Evolutionary conservation across 2,888 invertebrate genomes (phyloP), one percentile per base, ranked within the genome.

Genomic region (Spisula subtruncata): DNA sequence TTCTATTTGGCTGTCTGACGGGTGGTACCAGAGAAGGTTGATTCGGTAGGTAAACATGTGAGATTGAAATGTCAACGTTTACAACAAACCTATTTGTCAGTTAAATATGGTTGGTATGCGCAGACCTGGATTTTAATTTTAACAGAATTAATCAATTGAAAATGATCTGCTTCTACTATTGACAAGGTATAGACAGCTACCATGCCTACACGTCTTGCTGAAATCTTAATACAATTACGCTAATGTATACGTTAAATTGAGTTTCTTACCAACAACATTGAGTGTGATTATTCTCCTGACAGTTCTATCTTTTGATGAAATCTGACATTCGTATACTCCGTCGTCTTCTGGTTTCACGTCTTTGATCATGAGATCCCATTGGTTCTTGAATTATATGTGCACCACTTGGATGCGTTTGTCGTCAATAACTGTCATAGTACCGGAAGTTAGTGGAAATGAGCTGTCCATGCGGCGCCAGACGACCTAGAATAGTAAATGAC

Each of bases 271-370:
- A 81, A 91, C 84, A 8, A 95, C 94, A 29, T 91, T 88, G 18
- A 95, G 87, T n/a, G 92, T 90, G 81, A 41, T 93, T 71, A 92
- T 90, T 32, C 93, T 89, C 25, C 94, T 84, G 1, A 95, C 92
- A 60, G 93, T 93, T 41, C 94, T 86, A n/a, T 93, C 90, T 81
- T 91, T 93, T 56, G 95, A 93, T 89, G 94, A 93, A 86, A 95
- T 93, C 90, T 95, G 95, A 86, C 95, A 95, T 89, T 95, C 95
- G 71, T 95, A 95, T 14, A 93, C 91, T 0, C 95, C 95, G 10
- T 92, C 92, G 71, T 95, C 94, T 29, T 92, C 86, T 81, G 92
- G 83, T 79, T 91, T 92, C 12, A 94, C 94, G 87, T 94, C 93
- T 91, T 94, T 93, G 25, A 95, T 94, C 32, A 94, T 88, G 16